phyloP scores from a whole-genome alignment of 1,140 invertebrate genomes.

The Mactra quadrangularis region DNA sequence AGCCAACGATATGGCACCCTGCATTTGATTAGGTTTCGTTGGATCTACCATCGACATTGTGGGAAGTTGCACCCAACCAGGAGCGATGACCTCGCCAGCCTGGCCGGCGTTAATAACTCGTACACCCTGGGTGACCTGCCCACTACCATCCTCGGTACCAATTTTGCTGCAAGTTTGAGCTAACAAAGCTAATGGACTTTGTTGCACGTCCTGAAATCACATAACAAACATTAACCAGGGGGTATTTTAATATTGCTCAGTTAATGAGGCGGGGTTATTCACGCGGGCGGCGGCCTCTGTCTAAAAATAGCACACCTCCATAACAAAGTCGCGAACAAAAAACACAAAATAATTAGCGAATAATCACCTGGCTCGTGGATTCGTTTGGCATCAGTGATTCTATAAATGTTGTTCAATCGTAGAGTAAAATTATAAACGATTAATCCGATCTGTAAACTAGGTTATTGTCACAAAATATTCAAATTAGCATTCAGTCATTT shows the following conservation, averaged over 20 bases:
- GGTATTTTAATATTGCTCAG: not conserved
- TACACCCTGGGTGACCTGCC: constrained; percentile 39
- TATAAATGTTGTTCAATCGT: not conserved
- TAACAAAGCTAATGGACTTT: constrained; percentile 96
- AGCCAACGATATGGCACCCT: constrained; percentile 26
- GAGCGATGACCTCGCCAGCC: constrained; percentile 45
- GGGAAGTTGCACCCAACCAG: constrained; percentile 54
- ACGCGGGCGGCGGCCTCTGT: constrained; percentile 40
- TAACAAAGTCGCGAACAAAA: not conserved
- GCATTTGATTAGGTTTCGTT: constrained; percentile 38
- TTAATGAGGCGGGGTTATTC: constrained; percentile 48
- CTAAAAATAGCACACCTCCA: constrained; percentile 58
- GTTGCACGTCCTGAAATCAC: constrained; percentile 53
- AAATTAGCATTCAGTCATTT: constrained; percentile 35
- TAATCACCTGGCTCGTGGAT: constrained; percentile 46
- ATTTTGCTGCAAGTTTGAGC: constrained; percentile 99
- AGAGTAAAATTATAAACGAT: not conserved
- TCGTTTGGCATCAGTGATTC: constrained; percentile 38
- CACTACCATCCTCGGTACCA: constrained; percentile 90
- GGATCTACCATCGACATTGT: constrained; percentile 23
- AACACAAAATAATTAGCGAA: not conserved
- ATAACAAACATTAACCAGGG: not conserved
- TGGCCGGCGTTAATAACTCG: constrained; percentile 20
- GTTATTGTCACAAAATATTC: constrained; percentile 33
- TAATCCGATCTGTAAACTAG: not conserved